A percentile compares a stretch with the other conserved stretches of the same genome.
Evolutionary conservation across 1,140 invertebrate genomes (phyloP).

Genomic region (Epicauta chinensis): DNA sequence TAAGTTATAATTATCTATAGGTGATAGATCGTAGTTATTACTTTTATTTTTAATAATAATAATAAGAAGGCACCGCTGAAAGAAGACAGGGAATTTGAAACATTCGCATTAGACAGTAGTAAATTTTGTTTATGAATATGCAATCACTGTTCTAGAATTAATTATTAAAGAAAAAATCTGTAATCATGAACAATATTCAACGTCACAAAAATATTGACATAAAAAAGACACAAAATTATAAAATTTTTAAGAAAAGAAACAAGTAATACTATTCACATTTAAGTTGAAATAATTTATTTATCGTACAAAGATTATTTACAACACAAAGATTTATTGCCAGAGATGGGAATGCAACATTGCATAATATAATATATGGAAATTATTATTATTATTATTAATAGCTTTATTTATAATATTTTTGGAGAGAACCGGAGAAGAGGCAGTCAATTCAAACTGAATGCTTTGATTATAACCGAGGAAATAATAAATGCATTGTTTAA

Average conservation of each 20-base stretch:
- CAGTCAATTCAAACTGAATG: too few species aligned
- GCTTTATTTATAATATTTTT: too few species aligned
- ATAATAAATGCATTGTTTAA: too few species aligned
- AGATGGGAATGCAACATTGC: slow-evolving; percentile 17
- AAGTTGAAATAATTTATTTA: slow-evolving; percentile 13
- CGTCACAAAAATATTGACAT: too few species aligned
- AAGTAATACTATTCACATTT: slow-evolving; percentile 15
- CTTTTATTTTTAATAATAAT: slow-evolving; percentile 5
- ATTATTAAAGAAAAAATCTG: too few species aligned
- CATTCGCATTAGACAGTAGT: slow-evolving; percentile 26
- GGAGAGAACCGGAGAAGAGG: too few species aligned
- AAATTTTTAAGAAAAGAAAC: too few species aligned
- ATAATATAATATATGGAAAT: not conserved
- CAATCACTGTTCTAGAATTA: not conserved
- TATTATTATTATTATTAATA: too few species aligned
- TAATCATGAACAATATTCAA: too few species aligned
- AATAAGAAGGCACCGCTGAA: slow-evolving; percentile 44
- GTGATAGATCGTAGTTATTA: slow-evolving; percentile 36
- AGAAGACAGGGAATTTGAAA: slow-evolving; percentile 40
- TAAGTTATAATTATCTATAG: slow-evolving; percentile 29
- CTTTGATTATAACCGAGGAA: too few species aligned
- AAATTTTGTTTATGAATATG: slow-evolving; percentile 16
- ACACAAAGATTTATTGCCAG: slow-evolving; percentile 22
- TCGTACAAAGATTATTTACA: slow-evolving; percentile 19
- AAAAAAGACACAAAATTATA: too few species aligned